Evolutionary conservation across 2,797 vertebrate species (phyloP), one percentile per base, ranked within the genome.

Genomic region (Chlorospingus flavigularis): DNA sequence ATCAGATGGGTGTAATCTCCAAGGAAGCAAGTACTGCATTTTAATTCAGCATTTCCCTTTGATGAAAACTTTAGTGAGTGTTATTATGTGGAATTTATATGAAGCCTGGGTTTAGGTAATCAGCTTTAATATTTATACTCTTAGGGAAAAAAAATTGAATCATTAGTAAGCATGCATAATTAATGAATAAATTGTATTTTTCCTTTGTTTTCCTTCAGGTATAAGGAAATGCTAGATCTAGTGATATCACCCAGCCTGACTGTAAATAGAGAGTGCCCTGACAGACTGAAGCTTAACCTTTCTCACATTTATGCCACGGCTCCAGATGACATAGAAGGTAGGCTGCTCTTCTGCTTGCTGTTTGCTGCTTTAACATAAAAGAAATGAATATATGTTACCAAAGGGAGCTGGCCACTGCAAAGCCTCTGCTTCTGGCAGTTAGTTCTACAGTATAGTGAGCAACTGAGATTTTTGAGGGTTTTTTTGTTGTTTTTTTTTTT

Each of bases 161-260:
- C 95, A 97, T 98, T 97, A 98, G 96, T 80, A 93, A 97, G 90
- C 93, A 90, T 97, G 95, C 94, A 96, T 98, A 97, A 98, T 97
- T 97, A 97, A 96, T 96, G 97, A 97, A 97, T 98, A 97, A 96
- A 98, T 98, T 97, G 86, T 87, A 91, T 97, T 96, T 94, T 95
- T 90, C 84, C 86, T 97, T 97, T 98, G 97, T 97, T 97, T 98
- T 97, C 95, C 93, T 97, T 85, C 97, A 98, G 98, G 98, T 98
- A 97, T 96, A 98, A 98, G 98, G 98, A 98, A 98, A 98, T 98
- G 98, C 97, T 98, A 98, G 98, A 98, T 97, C 97, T 98, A 94
- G 98, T 98, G 98, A 97, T 98, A 97, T 97, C 98, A 97, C 98
- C 98, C 98, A 98, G 97, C 94, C 97, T 98, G 94, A 98, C 97